These are phyloP conservation scores for Scelioninae gen. 1 DNA, from an alignment of 2,888 invertebrate genomes.

Conservation along the genomic window DNA sequence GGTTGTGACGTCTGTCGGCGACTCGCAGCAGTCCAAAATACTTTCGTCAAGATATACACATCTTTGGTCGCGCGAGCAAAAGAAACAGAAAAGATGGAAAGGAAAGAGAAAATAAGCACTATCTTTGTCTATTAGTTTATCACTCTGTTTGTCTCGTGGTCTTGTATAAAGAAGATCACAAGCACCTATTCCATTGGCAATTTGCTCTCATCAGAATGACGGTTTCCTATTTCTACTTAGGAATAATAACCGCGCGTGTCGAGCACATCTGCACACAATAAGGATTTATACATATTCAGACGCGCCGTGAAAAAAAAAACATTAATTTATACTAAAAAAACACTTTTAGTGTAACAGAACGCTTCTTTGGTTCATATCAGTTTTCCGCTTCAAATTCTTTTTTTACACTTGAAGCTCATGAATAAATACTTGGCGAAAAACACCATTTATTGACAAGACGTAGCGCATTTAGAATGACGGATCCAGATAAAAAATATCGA, in stretches of 20 bases:
- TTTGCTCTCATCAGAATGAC: background rate
- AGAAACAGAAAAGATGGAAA: slow-evolving; percentile 1
- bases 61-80: slow-evolving; percentile 14
- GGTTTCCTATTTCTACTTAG: background rate
- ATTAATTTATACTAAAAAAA: background rate
- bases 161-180: background rate
- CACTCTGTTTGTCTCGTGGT: no score
- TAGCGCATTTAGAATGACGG: slow-evolving; percentile 6
- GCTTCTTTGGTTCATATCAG: background rate
- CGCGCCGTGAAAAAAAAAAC: background rate
- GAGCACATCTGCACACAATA: slow-evolving; percentile 23
- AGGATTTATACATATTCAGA: slow-evolving; percentile 7
- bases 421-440: slow-evolving; percentile 9
- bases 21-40: slow-evolving; percentile 30
- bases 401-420: background rate
- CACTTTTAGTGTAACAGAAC: background rate
- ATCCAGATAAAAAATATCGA: slow-evolving; percentile 9
- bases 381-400: background rate
- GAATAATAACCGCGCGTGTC: background rate
- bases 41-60: slow-evolving; percentile 49
- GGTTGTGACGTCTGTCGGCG: slow-evolving; percentile 24
- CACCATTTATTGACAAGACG: background rate
- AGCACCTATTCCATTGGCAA: slow-evolving; percentile 1
- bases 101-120: background rate
- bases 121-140: no score